phyloP scores from a whole-genome alignment of 2,113 vertebrate genomes.

The Carlito syrichta region DNA sequence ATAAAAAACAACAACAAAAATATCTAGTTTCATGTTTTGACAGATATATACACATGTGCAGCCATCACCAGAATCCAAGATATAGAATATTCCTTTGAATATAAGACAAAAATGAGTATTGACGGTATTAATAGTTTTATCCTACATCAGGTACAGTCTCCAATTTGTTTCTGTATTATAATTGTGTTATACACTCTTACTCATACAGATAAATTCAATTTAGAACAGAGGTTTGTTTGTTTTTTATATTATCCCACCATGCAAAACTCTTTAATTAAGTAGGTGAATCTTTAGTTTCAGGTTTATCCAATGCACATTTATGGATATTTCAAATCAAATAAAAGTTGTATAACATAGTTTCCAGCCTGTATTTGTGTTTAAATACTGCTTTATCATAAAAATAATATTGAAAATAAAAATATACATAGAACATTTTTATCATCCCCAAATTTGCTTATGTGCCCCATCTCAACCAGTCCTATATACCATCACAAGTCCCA shows the following conservation, averaged over 20 bases:
- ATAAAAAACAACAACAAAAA: too few species aligned
- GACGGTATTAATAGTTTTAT: not conserved
- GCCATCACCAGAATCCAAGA: not conserved
- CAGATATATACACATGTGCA: not conserved
- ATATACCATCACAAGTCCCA: not conserved
- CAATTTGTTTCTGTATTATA: not conserved
- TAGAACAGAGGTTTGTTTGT: not conserved
- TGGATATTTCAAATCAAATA: not conserved
- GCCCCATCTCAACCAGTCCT: fast-evolving
- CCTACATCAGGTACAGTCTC: not conserved
- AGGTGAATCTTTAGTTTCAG: not conserved
- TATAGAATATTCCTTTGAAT: not conserved
- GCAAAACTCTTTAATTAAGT: not conserved
- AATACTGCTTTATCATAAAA: not conserved
- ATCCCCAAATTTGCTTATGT: not conserved
- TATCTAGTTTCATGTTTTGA: not conserved
- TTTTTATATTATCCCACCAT: not conserved
- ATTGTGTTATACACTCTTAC: not conserved
- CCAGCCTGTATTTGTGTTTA: not conserved
- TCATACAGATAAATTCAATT: not conserved
- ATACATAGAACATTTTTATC: too few species aligned
- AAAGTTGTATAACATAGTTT: not conserved
- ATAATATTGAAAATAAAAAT: not conserved
- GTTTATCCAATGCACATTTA: not conserved
- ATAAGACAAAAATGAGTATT: not conserved